phyloP scores from a whole-genome alignment of 2,113 vertebrate genomes.

The Hemibagrus wyckioides region DNA sequence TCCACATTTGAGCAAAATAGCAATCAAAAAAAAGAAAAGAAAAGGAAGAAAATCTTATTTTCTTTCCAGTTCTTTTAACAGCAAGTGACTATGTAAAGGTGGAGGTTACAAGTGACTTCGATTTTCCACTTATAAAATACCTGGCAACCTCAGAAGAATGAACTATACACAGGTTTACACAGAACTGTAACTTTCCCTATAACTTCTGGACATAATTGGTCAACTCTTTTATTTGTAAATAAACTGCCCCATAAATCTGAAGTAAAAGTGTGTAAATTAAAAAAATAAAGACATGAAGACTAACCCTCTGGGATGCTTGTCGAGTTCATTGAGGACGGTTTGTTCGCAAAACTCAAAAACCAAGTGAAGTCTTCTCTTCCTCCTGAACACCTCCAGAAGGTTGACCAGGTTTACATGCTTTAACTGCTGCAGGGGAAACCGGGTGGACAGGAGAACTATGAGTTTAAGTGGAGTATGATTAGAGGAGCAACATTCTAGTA shows the following conservation, averaged over 20 bases:
- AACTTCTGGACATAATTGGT: not conserved
- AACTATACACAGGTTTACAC: not conserved
- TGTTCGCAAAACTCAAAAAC: slow-evolving; percentile 91
- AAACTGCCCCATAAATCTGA: not conserved
- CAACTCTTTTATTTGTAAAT: not conserved
- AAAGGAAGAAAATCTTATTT: no score
- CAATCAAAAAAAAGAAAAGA: no score
- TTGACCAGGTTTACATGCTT: slow-evolving; percentile 88
- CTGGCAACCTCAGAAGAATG: not conserved
- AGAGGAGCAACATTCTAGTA: not conserved
- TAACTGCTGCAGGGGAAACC: slow-evolving; percentile 74
- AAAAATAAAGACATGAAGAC: slow-evolving; percentile 43
- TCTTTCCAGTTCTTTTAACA: not conserved
- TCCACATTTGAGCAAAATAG: no score
- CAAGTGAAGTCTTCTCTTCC: slow-evolving; percentile 82
- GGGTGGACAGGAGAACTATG: not conserved
- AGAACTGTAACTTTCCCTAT: not conserved
- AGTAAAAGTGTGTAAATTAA: not conserved
- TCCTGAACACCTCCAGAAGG: slow-evolving; percentile 86
- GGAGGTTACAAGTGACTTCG: not conserved
- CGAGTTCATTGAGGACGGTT: slow-evolving; percentile 85
- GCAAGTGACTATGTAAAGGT: not conserved
- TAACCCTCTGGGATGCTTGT: slow-evolving; percentile 83
- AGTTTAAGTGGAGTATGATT: not conserved
- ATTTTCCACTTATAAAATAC: not conserved